Evolutionary conservation across 2,113 vertebrate genomes (phyloP).

Genomic region (Micronycteris hirsuta): DNA sequence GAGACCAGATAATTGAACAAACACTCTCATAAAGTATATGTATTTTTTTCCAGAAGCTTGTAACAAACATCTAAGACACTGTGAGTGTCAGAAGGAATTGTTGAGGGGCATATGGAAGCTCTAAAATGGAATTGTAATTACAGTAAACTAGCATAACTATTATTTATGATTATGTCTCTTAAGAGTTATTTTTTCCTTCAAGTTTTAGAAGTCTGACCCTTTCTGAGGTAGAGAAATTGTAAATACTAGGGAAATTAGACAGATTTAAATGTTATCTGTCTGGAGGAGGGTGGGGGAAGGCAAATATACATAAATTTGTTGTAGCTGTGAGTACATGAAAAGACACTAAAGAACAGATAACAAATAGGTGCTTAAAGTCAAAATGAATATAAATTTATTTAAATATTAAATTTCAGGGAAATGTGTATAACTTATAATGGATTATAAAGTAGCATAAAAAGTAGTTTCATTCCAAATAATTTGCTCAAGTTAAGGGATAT

Average conservation of each 20-base stretch:
- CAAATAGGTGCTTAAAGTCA: constrained; percentile 54
- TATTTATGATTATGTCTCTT: constrained; percentile 47
- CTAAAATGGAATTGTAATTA: constrained; percentile 50
- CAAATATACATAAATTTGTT: background rate
- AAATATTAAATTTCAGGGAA: constrained; percentile 61
- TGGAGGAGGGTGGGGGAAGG: background rate
- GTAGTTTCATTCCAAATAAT: background rate
- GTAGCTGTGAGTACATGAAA: background rate
- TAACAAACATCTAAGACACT: constrained; percentile 22
- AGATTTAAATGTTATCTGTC: constrained; percentile 72
- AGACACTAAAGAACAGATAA: constrained; percentile 49
- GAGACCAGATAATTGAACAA: constrained; percentile 20
- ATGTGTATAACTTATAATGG: constrained; percentile 50
- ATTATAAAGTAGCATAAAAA: background rate
- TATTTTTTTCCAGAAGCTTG: constrained; percentile 5
- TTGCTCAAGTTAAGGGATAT: background rate
- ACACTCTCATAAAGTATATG: background rate
- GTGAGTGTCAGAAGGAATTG: constrained; percentile 27
- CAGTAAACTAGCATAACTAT: constrained; percentile 20
- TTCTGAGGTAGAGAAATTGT: constrained; percentile 28
- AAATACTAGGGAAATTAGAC: constrained; percentile 58
- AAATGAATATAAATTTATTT: constrained; percentile 64
- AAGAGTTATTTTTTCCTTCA: constrained; percentile 45
- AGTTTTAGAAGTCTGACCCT: constrained; percentile 37
- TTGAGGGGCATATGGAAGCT: constrained; percentile 16